Percentiles rank a stretch among this genome's conserved stretches.
Evolutionary conservation across 1,140 invertebrate genomes (phyloP).

Genomic region (Formica selysi): DNA sequence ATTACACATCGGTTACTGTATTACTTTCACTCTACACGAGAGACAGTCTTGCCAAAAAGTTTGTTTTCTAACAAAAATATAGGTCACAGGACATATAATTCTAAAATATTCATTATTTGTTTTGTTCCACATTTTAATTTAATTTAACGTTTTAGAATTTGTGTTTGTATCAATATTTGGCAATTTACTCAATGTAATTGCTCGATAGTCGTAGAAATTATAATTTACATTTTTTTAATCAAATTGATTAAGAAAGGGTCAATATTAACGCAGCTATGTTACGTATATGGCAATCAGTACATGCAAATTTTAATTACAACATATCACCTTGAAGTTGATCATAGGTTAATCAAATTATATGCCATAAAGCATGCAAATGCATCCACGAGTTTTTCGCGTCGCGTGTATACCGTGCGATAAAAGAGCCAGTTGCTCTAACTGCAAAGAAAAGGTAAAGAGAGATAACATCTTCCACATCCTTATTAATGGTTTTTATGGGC

Average conservation of each 20-base stretch:
- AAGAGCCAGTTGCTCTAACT: conserved; percentile 3
- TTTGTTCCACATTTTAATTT: neutral
- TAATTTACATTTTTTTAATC: neutral
- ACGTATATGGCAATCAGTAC: neutral
- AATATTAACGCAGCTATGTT: neutral
- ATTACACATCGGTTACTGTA: neutral
- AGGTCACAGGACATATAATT: neutral
- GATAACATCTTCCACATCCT: neutral
- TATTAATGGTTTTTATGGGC: neutral
- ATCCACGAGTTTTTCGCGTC: neutral
- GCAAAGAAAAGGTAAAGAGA: neutral
- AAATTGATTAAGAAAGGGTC: neutral
- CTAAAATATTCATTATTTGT: neutral
- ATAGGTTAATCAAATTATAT: conserved; percentile 29
- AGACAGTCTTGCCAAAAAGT: neutral
- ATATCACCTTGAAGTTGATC: conserved; percentile 24
- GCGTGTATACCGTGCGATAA: conserved; percentile 25
- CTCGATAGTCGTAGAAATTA: neutral
- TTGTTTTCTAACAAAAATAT: neutral
- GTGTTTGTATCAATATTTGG: neutral
- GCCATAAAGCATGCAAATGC: neutral
- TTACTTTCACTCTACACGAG: neutral
- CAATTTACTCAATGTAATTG: neutral
- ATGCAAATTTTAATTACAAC: conserved; percentile 8
- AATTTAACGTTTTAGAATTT: neutral